These are phyloP conservation scores for cattle (Bos taurus) DNA, from an alignment of 2,113 vertebrate species.

Conservation along the genomic window ARS-UCD2.0 NC_037354.1:27875001-27875500, in stretches of 20 bases:
- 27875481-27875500: background rate
- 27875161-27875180: rapidly evolving
- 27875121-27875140: background rate
- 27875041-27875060: background rate
- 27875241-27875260: background rate
- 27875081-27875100: background rate
- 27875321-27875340: background rate
- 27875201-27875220: background rate
- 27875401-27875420: background rate
- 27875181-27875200: background rate
- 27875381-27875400: background rate
- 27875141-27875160: background rate
- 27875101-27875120: background rate
- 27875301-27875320: background rate
- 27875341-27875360: background rate
- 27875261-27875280: background rate
- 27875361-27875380: background rate
- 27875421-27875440: background rate
- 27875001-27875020: background rate
- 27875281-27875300: background rate
- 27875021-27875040: background rate
- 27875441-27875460: background rate
- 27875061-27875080: background rate
- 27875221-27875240: background rate
- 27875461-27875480: background rate